These are phyloP conservation scores for Dromiciops gliroides DNA, from an alignment of 2,113 vertebrate genomes.

Conservation along the genomic window DNA sequence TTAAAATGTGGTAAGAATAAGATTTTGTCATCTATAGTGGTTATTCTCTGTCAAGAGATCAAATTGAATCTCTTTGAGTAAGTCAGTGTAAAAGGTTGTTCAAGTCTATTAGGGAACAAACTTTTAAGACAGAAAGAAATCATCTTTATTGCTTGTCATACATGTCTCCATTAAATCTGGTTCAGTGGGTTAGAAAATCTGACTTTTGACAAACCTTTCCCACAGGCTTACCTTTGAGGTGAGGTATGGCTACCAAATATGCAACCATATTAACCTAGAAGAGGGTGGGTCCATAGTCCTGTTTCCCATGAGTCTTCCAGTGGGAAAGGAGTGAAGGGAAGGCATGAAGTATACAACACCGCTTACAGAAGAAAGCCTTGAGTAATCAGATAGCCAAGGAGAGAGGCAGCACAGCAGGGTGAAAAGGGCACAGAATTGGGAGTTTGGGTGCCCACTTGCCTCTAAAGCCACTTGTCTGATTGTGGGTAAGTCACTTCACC, in stretches of 20 bases:
- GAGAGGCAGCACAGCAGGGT: neutral
- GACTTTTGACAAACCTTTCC: neutral
- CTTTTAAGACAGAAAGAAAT: neutral
- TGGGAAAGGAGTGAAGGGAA: neutral
- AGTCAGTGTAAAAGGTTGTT: neutral
- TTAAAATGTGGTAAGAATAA: constrained; percentile 43
- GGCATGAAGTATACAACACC: neutral
- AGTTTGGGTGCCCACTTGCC: neutral
- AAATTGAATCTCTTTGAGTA: neutral
- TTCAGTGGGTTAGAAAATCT: neutral
- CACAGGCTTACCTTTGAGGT: neutral
- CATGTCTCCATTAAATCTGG: neutral
- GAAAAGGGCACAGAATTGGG: neutral
- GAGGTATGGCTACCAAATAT: neutral
- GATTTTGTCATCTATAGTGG: neutral
- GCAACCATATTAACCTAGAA: neutral
- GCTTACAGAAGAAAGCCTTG: neutral
- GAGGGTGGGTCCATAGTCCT: neutral
- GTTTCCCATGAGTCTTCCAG: neutral
- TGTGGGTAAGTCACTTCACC: neutral
- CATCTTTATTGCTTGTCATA: neutral
- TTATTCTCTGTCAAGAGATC: neutral
- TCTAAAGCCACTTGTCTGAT: neutral
- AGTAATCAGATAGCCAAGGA: neutral
- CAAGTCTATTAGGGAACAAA: neutral